A percentile compares a stretch with the other conserved stretches of the same genome.
Conservation (phyloP, 2,888 invertebrate genomes). For the Calephelis perditalis region DNA sequence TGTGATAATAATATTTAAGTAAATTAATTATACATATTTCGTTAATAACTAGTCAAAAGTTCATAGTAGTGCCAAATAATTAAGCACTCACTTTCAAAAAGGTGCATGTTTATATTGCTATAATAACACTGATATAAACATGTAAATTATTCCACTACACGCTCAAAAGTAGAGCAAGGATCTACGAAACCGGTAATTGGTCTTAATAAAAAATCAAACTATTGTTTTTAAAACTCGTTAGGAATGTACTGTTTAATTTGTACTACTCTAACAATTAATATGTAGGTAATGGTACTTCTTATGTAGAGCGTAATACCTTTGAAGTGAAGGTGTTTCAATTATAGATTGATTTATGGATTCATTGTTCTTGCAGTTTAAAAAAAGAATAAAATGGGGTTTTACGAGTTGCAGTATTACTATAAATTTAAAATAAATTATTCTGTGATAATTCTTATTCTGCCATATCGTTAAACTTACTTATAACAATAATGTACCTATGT, state of each 20-base stretch:
- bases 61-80: conserved; percentile 59
- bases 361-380: neutral
- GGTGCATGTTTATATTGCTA: conserved; percentile 17
- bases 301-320: neutral
- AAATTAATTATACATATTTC: conserved; percentile 26
- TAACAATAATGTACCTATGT: conserved; percentile 16
- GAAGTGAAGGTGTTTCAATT: neutral
- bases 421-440: conserved; percentile 29
- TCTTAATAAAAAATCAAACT: neutral
- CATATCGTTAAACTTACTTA: conserved; percentile 22
- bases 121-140: neutral
- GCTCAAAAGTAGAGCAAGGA: conserved; percentile 38
- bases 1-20: conserved; percentile 36
- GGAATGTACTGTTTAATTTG: conserved; percentile 2
- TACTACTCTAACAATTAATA: neutral
- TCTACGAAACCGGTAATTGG: conserved; percentile 19
- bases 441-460: conserved; percentile 36
- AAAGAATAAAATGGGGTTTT: neutral
- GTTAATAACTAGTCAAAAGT: conserved; percentile 54
- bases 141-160: conserved; percentile 28
- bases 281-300: neutral
- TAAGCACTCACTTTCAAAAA: neutral
- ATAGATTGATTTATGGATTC: neutral
- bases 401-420: conserved; percentile 5
- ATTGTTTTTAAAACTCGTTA: neutral